These are phyloP conservation scores for Nesometra sesokonis DNA, from an alignment of 35 echinoderm and acorn worm genomes.

Conservation along the genomic window DNA sequence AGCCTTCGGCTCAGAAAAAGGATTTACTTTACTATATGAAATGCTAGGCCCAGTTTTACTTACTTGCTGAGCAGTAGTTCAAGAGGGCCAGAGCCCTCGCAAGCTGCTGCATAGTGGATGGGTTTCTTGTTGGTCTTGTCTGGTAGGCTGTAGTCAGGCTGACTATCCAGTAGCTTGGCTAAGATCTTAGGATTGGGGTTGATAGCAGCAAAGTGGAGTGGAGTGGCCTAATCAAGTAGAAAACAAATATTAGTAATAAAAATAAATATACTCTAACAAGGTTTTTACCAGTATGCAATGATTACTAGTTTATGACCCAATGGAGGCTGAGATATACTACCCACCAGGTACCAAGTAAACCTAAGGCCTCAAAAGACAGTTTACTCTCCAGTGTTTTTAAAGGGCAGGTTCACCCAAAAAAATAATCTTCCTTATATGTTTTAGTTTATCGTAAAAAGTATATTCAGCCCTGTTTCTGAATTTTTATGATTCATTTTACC, in stretches of 20 bases:
- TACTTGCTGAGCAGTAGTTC: conserved; percentile 58
- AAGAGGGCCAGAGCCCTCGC: conserved; percentile 58
- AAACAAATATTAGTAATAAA: not conserved
- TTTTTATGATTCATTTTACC: too few species aligned
- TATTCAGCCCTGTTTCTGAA: too few species aligned
- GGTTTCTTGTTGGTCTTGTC: conserved; percentile 47
- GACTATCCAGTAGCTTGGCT: conserved; percentile 36
- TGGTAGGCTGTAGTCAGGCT: conserved; percentile 53
- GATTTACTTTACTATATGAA: too few species aligned
- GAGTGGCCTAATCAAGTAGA: conserved; percentile 35
- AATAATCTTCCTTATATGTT: too few species aligned
- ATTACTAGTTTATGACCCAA: too few species aligned
- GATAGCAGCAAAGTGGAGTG: conserved; percentile 61
- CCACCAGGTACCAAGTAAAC: too few species aligned
- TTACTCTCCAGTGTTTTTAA: too few species aligned
- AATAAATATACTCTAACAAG: not conserved
- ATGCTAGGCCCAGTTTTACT: not conserved
- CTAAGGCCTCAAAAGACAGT: too few species aligned
- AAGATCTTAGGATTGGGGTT: conserved; percentile 83
- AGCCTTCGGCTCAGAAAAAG: too few species aligned
- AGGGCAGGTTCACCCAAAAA: too few species aligned
- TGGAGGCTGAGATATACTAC: too few species aligned
- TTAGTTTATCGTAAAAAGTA: too few species aligned
- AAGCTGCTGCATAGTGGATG: conserved; percentile 81
- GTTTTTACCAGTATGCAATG: not conserved